phyloP scores from a whole-genome alignment of 2,888 invertebrate species.

The Oeneis ivallda region DNA sequence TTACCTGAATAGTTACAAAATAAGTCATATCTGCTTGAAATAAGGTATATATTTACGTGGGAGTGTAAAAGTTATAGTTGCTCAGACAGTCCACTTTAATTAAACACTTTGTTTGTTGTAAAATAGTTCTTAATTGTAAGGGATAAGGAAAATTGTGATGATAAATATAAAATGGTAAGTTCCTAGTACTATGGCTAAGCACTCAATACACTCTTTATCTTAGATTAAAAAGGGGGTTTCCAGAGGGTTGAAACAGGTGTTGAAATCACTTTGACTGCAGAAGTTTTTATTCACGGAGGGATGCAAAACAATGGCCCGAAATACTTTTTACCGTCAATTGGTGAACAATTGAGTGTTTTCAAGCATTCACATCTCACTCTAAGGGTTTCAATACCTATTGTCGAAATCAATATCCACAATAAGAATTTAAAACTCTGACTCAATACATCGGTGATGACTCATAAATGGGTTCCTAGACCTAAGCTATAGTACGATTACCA shows the following conservation, averaged over 20 bases:
- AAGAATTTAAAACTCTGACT: too few relatives aligned
- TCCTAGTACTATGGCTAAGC: conserved; percentile 67
- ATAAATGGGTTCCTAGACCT: too few relatives aligned
- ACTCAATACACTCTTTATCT: conserved; percentile 79
- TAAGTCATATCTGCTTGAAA: conserved; percentile 12
- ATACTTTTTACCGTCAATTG: conserved; percentile 25
- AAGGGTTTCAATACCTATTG: conserved; percentile 11
- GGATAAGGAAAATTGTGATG: not conserved
- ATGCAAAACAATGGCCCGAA: conserved; percentile 27
- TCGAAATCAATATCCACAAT: conserved; percentile 1
- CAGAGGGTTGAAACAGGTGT: conserved; percentile 52
- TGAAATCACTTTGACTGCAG: conserved; percentile 39
- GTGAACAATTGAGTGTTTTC: conserved; percentile 27
- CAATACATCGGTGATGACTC: too few relatives aligned
- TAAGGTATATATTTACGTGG: conserved; percentile 33
- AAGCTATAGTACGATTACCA: not conserved
- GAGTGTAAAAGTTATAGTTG: conserved; percentile 42
- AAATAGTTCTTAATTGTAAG: conserved; percentile 9
- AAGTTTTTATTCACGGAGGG: conserved; percentile 32
- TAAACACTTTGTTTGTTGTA: not conserved
- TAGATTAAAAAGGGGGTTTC: conserved; percentile 73
- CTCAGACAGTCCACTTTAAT: not conserved
- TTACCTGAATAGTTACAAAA: not conserved
- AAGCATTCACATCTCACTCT: conserved; percentile 19
- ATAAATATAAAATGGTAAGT: conserved; percentile 22